These are phyloP conservation scores for Exephanes ischioxanthus DNA, from an alignment of 2,888 invertebrate species.

Conservation along the genomic window DNA sequence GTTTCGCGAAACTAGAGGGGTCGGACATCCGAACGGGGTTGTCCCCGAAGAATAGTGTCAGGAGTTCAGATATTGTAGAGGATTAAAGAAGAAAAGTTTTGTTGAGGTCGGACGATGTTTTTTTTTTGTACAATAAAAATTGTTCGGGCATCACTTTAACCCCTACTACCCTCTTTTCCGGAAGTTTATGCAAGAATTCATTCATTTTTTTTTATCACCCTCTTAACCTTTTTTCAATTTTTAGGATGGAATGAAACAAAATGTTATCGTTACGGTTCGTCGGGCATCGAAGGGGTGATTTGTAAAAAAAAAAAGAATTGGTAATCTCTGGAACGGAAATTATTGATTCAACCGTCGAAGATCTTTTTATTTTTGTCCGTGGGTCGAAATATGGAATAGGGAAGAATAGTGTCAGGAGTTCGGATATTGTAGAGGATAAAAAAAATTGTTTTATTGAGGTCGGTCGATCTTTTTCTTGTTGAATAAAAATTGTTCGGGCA, in stretches of 20 bases:
- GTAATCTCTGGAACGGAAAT: conserved; percentile 18
- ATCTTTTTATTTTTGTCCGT: too few relatives aligned
- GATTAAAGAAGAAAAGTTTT: background rate
- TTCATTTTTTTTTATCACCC: background rate
- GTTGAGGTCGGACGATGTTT: background rate
- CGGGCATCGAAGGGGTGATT: too few relatives aligned
- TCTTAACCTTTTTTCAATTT: too few relatives aligned
- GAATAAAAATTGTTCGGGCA: too few relatives aligned
- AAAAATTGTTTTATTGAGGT: background rate
- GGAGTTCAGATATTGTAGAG: conserved; percentile 20
- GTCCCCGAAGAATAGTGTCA: conserved; percentile 43
- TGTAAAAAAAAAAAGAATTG: background rate
- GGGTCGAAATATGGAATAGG: too few relatives aligned
- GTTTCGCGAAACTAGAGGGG: conserved; percentile 70
- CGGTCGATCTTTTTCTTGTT: too few relatives aligned
- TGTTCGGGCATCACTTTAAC: background rate
- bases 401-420: conserved; percentile 37
- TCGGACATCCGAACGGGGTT: conserved; percentile 41
- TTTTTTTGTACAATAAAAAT: background rate
- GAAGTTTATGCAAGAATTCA: background rate
- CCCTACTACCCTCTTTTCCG: too few relatives aligned
- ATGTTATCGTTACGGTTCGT: too few relatives aligned
- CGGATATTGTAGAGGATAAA: conserved; percentile 11
- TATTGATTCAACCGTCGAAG: conserved; percentile 31
- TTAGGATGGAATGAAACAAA: too few relatives aligned